These are phyloP conservation scores for Gopherus flavomarginatus DNA, from an alignment of 2,113 vertebrate species.

Conservation along the genomic window DNA sequence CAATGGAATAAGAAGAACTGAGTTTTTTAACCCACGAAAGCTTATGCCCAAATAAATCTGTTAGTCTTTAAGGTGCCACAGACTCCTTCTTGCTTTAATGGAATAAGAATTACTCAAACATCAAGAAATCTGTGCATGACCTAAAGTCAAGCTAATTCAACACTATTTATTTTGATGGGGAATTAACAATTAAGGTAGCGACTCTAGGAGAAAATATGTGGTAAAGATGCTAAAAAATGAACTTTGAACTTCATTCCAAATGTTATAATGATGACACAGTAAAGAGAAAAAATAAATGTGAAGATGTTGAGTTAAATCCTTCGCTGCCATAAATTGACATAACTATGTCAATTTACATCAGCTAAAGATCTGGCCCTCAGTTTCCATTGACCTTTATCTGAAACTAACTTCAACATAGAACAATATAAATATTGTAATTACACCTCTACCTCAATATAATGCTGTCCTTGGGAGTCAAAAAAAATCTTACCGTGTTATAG, in stretches of 20 bases:
- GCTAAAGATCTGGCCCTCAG: not conserved
- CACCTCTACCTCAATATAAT: no score
- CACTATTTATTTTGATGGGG: not conserved
- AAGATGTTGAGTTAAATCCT: not conserved
- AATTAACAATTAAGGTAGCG: not conserved
- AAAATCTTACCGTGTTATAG: no score
- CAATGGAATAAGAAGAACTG: not conserved
- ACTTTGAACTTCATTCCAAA: not conserved
- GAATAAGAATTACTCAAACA: not conserved
- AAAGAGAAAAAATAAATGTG: not conserved
- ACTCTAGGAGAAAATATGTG: not conserved
- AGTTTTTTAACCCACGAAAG: no score
- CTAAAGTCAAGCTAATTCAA: slow-evolving; percentile 2
- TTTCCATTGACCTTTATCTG: not conserved
- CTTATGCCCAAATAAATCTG: no score
- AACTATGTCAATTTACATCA: not conserved
- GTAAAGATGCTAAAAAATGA: not conserved
- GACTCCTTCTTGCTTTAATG: no score
- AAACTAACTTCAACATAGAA: not conserved
- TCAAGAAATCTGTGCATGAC: not conserved
- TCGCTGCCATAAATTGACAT: not conserved
- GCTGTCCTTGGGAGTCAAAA: no score
- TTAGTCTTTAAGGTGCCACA: no score
- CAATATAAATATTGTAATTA: not conserved
- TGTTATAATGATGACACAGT: not conserved